Evolutionary conservation across 2,888 invertebrate species (phyloP).

Genomic region (Caradrina kadenii): DNA sequence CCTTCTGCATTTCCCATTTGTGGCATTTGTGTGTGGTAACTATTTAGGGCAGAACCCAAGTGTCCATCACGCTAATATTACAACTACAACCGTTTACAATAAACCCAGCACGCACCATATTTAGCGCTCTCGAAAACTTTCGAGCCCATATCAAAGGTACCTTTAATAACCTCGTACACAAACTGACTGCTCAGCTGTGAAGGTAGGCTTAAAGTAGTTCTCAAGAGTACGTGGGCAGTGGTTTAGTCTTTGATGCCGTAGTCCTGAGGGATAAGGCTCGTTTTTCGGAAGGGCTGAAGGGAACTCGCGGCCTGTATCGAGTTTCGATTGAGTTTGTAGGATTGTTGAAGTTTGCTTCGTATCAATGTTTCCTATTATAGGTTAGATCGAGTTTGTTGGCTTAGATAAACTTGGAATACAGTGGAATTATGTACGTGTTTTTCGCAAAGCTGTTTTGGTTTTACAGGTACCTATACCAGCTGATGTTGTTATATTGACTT

Average conservation of each 20-base stretch:
- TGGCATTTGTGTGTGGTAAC: too few relatives aligned
- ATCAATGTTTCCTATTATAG: slow-evolving; percentile 14
- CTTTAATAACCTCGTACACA: slow-evolving; percentile 18
- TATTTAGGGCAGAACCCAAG: slow-evolving; percentile 2
- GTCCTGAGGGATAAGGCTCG: slow-evolving; percentile 11
- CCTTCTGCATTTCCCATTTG: slow-evolving; percentile 12
- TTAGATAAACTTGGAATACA: not conserved
- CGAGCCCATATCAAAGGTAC: slow-evolving; percentile 22
- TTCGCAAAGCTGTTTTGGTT: not conserved
- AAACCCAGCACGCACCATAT: slow-evolving; percentile 9
- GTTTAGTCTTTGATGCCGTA: slow-evolving; percentile 36
- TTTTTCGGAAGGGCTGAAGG: slow-evolving; percentile 6
- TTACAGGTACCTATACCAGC: not conserved
- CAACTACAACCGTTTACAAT: not conserved
- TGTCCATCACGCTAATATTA: not conserved
- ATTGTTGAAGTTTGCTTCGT: slow-evolving; percentile 23
- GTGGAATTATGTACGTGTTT: not conserved
- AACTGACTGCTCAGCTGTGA: slow-evolving; percentile 38
- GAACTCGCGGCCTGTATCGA: slow-evolving; percentile 12
- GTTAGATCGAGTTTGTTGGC: slow-evolving; percentile 10
- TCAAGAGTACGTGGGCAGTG: slow-evolving; percentile 21
- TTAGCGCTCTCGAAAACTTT: slow-evolving; percentile 34
- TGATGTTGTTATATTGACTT: not conserved
- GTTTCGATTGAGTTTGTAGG: slow-evolving; percentile 31
- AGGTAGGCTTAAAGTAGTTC: slow-evolving; percentile 45